Percentiles rank a stretch among this genome's conserved stretches.
phyloP scores from a whole-genome alignment of 2,888 invertebrate species.

The Drosophila helvetica region DNA sequence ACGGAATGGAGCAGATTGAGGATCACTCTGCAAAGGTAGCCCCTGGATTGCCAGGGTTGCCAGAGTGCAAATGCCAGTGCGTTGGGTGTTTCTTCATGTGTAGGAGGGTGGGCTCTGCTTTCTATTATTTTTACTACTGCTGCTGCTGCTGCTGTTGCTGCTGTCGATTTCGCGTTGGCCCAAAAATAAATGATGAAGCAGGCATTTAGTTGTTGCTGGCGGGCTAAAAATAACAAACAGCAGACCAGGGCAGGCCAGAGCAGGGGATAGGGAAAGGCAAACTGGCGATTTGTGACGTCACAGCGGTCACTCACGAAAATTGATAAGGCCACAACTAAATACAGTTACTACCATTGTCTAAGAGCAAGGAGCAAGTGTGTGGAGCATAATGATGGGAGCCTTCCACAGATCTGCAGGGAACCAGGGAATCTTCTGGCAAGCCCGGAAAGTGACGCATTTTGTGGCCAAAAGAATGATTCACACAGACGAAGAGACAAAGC shows the following conservation, averaged over 20 bases:
- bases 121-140: slow-evolving; percentile 9
- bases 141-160: slow-evolving; percentile 12
- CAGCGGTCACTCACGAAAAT: neutral
- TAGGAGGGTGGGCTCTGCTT: neutral
- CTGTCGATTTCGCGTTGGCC: slow-evolving; percentile 51
- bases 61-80: neutral
- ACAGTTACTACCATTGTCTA: neutral
- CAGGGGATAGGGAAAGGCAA: neutral
- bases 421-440: neutral
- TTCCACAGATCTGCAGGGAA: neutral
- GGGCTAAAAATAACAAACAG: slow-evolving; percentile 60
- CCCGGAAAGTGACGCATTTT: neutral
- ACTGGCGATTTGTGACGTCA: neutral
- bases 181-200: slow-evolving; percentile 76
- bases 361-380: no score
- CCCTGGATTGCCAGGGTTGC: neutral
- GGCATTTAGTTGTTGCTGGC: slow-evolving; percentile 61
- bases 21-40: neutral
- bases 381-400: neutral
- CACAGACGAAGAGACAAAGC: neutral
- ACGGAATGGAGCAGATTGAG: neutral
- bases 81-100: neutral
- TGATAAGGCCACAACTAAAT: neutral
- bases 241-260: neutral
- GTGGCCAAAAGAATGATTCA: neutral